Base-by-base conservation (phyloP, 2,113 vertebrate species). In the Gnathonemus longibarbis region DNA sequence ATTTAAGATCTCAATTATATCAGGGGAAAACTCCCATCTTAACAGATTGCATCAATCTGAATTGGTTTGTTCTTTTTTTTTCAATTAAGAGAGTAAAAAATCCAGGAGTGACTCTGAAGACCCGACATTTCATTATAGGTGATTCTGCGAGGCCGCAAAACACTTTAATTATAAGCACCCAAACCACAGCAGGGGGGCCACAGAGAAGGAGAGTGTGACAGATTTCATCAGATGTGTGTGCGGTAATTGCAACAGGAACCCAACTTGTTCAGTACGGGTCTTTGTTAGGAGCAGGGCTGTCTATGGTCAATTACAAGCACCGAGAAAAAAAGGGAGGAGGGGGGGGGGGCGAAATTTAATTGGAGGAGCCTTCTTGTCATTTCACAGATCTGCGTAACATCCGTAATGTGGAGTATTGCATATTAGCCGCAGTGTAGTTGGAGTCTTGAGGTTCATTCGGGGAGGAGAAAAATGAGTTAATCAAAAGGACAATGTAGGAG, bases 151-250 rank as follows among this genome's bases (percentile, higher is more conserved):
- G 80, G 10, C 89, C 35, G 53, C 52, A 89, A 89, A 89, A 89
- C 89, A 85, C 77, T 89, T 89, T 89, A 84, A 89, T 89, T 89
- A 89, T 52, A 89, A 89, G 77, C 77, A 84, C 39, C 52, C 89
- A 84, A 84, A 35, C 21, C 88, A 48, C 88, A 89, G 66, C 88
- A 1, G 62, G 89, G 53, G 35, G 77, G 56, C 50, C 35, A 58
- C 52, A n/a, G 50, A 52, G 52, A 77, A 84, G 39, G 49, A 46
- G 53, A 77, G 89, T 89, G 89, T 85, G 89, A 89, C 89, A 89
- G 89, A 85, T 84, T 89, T 89, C 77, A 89, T 89, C 89, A 89
- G 89, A 89, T 46, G 89, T 89, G 89, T 85, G 89, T 46, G 50
- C 11, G 35, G 77, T 89, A 89, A 84, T 89, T 89, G 52, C 89